Percentiles rank a stretch among this genome's conserved stretches.
Evolutionary conservation across 2,888 invertebrate species (phyloP).

Genomic region (Drosophila putrida): DNA sequence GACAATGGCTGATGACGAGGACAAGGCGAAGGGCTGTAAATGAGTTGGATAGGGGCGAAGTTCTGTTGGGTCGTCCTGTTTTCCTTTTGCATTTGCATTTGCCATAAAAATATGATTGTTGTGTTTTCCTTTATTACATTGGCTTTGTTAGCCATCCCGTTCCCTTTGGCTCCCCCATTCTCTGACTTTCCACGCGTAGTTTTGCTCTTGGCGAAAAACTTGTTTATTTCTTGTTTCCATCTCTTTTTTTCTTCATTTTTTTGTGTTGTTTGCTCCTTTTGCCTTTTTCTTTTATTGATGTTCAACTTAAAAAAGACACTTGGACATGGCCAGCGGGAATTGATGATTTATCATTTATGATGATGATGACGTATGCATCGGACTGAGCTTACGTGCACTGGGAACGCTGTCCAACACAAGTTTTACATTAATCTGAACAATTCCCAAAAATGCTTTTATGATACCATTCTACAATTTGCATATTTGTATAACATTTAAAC

Average conservation of each 20-base stretch:
- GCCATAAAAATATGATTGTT: slow-evolving; percentile 78
- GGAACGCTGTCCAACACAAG: slow-evolving; percentile 40
- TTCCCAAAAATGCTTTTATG: slow-evolving; percentile 42
- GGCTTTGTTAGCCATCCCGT: slow-evolving; percentile 58
- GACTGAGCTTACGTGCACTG: slow-evolving; percentile 18
- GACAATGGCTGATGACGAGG: slow-evolving; percentile 56
- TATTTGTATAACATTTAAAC: slow-evolving; percentile 46
- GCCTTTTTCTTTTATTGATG: slow-evolving; percentile 52
- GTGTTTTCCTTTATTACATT: slow-evolving; percentile 71
- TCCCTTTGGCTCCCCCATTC: slow-evolving; percentile 19
- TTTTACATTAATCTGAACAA: slow-evolving; percentile 56
- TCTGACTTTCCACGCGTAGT: slow-evolving; percentile 39
- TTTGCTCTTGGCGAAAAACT: slow-evolving; percentile 53
- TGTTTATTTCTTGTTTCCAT: slow-evolving; percentile 53
- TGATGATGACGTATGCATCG: slow-evolving; percentile 48
- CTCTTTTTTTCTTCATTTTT: slow-evolving; percentile 42
- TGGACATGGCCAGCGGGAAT: slow-evolving; percentile 67
- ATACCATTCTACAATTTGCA: slow-evolving; percentile 59
- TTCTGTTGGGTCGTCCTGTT: slow-evolving; percentile 39
- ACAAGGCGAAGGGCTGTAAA: slow-evolving; percentile 52
- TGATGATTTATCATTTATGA: slow-evolving; percentile 76
- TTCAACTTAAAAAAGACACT: slow-evolving; percentile 57
- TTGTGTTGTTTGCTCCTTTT: slow-evolving; percentile 24
- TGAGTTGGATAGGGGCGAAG: slow-evolving; percentile 29
- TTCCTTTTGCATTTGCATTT: slow-evolving; percentile 70